Evolutionary conservation across 1,140 invertebrate genomes (phyloP).

Genomic region (Drosophila nannoptera): DNA sequence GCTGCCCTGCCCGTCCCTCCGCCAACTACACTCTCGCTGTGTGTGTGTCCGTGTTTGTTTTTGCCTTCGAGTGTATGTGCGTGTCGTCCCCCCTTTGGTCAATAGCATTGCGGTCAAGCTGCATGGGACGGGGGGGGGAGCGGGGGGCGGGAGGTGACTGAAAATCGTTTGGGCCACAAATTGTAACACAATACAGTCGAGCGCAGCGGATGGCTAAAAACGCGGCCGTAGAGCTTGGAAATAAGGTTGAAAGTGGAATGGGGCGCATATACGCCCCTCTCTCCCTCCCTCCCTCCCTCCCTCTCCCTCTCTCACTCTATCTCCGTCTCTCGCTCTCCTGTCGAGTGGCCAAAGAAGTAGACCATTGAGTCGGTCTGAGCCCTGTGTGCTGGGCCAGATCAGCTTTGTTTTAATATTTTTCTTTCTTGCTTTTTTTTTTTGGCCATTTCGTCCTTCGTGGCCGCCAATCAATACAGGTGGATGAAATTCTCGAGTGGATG

Average conservation of each 20-base stretch:
- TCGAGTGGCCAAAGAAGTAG: slow-evolving; percentile 15
- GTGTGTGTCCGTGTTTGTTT: slow-evolving; percentile 1
- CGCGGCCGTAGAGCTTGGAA: slow-evolving; percentile 5
- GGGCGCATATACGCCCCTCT: background rate
- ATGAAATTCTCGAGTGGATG: background rate
- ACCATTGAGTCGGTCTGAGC: slow-evolving; percentile 1
- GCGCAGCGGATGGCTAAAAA: slow-evolving; percentile 1
- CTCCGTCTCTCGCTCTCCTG: background rate
- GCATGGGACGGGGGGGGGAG: background rate
- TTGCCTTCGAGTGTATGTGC: too few species aligned
- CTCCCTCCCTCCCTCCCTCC: background rate
- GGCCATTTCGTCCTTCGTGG: background rate
- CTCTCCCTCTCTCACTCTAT: too few species aligned
- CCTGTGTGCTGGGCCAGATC: background rate
- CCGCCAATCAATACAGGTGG: slow-evolving; percentile 7
- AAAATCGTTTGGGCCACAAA: slow-evolving; percentile 24
- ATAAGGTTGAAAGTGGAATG: slow-evolving; percentile 17
- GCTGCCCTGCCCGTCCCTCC: background rate
- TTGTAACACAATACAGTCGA: slow-evolving; percentile 25
- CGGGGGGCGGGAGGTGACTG: slow-evolving; percentile 1
- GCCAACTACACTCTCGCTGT: background rate
- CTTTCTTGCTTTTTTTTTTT: background rate
- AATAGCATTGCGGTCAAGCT: slow-evolving; percentile 9
- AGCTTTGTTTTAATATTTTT: slow-evolving; percentile 6
- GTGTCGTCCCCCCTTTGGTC: slow-evolving; percentile 10